Base-by-base conservation (phyloP, 2,113 vertebrate genomes). In the Hiodon alosoides region DNA sequence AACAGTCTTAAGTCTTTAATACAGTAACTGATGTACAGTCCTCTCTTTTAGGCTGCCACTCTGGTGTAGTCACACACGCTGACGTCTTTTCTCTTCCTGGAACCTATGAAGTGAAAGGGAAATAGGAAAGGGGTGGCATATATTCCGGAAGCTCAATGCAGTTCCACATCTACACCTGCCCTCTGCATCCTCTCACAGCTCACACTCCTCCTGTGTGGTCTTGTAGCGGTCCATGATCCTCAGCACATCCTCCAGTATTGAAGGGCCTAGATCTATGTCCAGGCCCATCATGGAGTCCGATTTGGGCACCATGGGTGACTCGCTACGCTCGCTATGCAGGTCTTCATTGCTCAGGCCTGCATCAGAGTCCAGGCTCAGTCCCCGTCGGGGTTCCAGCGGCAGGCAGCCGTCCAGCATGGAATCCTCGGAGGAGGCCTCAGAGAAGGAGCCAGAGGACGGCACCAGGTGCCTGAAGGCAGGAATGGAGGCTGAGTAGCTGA, bases 211-310 rank as follows among this genome's bases (percentile, higher is more conserved):
- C 59, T 89, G 86, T 47, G 78, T 73, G 0, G 62, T 69, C 81
- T 91, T 92, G 85, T 93, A 93, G 71, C 88, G 89, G 76, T 93
- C 93, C 92, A 93, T 93, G 85, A 94, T 93, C 50, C 87, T 82
- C 66, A 93, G 83, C 51, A 93, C 89, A 3, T 94, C 92, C 48
- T 93, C 91, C 82, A 94, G 79, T 77, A 94, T 93, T 75, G 92
- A 93, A 0, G 92, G 93, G 3, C 92, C 93, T 73, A 93, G 85
- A 57, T 93, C 93, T 62, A 94, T 86, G 76, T 93, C 81, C 4
- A 93, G 73, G 0, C 83, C 86, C 1, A 71, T 77, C 62, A 92
- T 71, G 2, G 91, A 92, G 75, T 91, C 90, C 0, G 90, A 91
- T 5, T 84, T 84, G 0, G 89, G 72, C 67, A 91, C 78, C 0